Base-by-base conservation (phyloP, 2,797 vertebrate genomes). In the Mustela erminea region DNA sequence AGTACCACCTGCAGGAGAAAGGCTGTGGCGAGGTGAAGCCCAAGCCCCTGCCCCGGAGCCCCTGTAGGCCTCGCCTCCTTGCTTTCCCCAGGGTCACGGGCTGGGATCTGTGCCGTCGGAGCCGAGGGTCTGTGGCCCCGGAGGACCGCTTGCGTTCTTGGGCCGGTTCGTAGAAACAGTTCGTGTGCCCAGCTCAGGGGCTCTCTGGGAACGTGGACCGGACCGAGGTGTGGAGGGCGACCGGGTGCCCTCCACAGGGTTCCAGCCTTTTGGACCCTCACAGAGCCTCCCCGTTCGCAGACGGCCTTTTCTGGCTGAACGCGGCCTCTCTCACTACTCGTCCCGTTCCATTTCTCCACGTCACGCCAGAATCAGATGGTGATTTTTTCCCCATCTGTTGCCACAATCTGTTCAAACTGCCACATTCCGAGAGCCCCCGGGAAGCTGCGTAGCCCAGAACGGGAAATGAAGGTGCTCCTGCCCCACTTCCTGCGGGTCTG, bases 371-470 rank as follows among this genome's bases (percentile, higher is more conserved):
- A 93, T 97, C 97, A 97, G 98, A 95, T 96, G 97, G 94, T 87
- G 92, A 85, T 87, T 92, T 93, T 41, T 54, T 11, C 74, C 74
- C 96, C 97, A 98, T 97, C 97, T 97, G 98, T 62, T 96, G 56
- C 77, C 95, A 70, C 97, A 97, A 95, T 97, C 97, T 97, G 98
- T 95, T 92, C 95, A 95, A 96, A 90, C 87, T 70, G 88, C 94
- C 77, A 84, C 77, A 64, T 74, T 85, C 82, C 3, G 25, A 23
- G 94, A 93, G 78, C 87, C 62, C 5, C 1, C 66, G 43, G 90
- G 88, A 89, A 90, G 64, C 35, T 8, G 46, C 29, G 25, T 15
- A 20, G 84, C 68, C 58, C 72, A 1, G 32, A 96, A 62, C 62
- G 56, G 78, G 83, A 20, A 18, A 23, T 0, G 20, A 29, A 18